phyloP scores from a whole-genome alignment of 1,140 invertebrate genomes.

The Pectinophora gossypiella region DNA sequence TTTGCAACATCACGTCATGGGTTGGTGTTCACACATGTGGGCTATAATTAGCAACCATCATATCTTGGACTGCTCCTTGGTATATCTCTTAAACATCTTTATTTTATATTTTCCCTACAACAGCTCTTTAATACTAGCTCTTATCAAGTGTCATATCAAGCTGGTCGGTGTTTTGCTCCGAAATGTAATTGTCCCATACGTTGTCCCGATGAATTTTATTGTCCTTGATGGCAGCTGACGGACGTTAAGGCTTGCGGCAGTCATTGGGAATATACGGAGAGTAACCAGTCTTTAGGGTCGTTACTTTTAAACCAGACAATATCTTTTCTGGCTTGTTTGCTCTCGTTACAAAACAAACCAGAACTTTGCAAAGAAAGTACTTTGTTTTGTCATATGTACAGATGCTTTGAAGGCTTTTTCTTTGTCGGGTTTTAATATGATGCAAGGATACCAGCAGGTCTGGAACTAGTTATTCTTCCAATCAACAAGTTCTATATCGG shows the following conservation, averaged over 20 bases:
- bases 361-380: too few relatives aligned
- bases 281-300: too few relatives aligned
- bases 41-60: slow-evolving; percentile 1
- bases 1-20: slow-evolving; percentile 3
- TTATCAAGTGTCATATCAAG: not conserved
- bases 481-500: slow-evolving; percentile 39
- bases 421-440: not conserved
- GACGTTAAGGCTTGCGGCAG: too few relatives aligned
- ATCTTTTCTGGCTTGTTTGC: too few relatives aligned
- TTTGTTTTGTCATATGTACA: not conserved
- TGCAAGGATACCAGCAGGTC: not conserved
- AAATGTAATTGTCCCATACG: slow-evolving; percentile 6
- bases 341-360: too few relatives aligned
- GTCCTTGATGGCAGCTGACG: slow-evolving; percentile 26
- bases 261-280: too few relatives aligned
- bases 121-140: not conserved
- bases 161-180: not conserved
- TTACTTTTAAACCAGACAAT: too few relatives aligned
- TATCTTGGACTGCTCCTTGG: not conserved
- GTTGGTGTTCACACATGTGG: slow-evolving; percentile 1
- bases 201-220: slow-evolving; percentile 15
- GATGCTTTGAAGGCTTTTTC: too few relatives aligned
- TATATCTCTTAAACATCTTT: not conserved
- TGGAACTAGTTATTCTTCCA: slow-evolving; percentile 14
- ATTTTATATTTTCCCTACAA: not conserved